phyloP scores from a whole-genome alignment of 2,113 vertebrate genomes.

The Chionodraco myersi region DNA sequence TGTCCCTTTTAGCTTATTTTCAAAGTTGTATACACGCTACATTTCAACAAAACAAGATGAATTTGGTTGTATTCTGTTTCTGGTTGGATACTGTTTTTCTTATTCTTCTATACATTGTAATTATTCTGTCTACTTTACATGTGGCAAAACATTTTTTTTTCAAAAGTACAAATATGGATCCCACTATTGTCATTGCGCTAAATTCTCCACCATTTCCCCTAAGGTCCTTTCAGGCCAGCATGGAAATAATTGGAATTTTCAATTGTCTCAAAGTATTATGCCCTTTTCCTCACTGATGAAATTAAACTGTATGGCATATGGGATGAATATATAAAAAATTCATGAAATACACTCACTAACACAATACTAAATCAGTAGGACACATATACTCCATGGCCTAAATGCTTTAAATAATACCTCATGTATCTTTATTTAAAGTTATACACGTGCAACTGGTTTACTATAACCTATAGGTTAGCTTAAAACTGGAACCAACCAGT shows the following conservation, averaged over 20 bases:
- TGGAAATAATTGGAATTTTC: too few relatives aligned
- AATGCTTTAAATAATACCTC: neutral
- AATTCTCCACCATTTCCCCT: too few relatives aligned
- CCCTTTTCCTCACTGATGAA: too few relatives aligned
- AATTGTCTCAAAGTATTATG: too few relatives aligned
- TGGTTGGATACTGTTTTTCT: neutral
- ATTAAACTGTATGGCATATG: neutral
- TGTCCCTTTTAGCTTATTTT: neutral
- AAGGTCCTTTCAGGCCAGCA: too few relatives aligned
- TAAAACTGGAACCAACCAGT: neutral
- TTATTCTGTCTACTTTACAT: neutral
- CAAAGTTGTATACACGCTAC: neutral
- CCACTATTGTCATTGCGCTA: too few relatives aligned
- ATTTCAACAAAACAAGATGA: neutral
- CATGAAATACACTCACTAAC: neutral
- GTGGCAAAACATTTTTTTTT: too few relatives aligned
- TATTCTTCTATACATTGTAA: too few relatives aligned
- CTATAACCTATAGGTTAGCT: neutral
- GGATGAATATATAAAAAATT: neutral
- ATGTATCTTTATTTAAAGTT: neutral
- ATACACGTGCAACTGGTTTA: neutral
- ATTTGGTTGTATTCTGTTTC: neutral
- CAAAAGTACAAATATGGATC: too few relatives aligned
- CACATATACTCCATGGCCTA: neutral
- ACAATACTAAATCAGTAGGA: neutral